Percentiles rank a stretch among this genome's conserved stretches.
Evolutionary conservation across 2,797 vertebrate species (phyloP).

Genomic region (Morus bassanus): DNA sequence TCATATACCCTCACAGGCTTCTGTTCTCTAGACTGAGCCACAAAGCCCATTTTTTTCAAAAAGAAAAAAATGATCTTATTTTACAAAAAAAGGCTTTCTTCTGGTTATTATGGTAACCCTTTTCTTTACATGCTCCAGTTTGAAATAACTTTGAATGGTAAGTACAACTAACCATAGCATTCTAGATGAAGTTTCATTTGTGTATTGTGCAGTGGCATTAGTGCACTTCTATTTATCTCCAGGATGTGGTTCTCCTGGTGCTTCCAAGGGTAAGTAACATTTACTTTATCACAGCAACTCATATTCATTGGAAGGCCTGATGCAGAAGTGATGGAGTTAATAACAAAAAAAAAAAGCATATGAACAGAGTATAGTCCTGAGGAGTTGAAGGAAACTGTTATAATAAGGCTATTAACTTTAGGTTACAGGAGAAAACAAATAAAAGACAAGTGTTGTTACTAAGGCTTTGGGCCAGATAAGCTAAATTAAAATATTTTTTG

Average conservation of each 20-base stretch:
- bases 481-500: constrained; percentile 1
- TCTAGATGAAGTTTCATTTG: background rate
- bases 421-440: background rate
- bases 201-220: background rate
- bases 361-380: background rate
- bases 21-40: background rate
- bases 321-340: background rate
- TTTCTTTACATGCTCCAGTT: background rate
- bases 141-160: background rate
- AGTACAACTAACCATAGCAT: background rate
- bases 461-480: background rate
- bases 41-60: background rate
- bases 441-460: background rate
- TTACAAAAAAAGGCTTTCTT: background rate
- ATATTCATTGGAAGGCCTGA: background rate
- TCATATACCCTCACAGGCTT: background rate
- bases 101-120: background rate
- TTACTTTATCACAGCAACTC: background rate
- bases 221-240: background rate
- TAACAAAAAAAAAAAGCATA: background rate
- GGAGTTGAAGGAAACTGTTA: background rate
- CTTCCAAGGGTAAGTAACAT: background rate
- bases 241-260: background rate
- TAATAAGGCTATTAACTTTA: background rate
- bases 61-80: background rate